Evolutionary conservation across 2,888 invertebrate species (phyloP).

Genomic region (Conomelus anceps): DNA sequence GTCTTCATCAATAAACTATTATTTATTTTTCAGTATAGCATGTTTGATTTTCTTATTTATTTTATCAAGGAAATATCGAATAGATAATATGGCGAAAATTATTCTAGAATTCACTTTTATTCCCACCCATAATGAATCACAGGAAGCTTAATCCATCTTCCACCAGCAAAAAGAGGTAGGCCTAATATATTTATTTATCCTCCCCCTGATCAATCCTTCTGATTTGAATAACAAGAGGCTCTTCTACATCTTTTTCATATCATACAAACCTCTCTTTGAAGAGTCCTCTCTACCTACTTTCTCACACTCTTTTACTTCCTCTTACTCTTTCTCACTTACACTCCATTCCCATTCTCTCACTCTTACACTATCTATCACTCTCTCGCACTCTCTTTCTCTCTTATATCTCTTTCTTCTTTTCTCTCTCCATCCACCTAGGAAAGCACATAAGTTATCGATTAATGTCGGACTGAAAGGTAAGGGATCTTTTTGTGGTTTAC

Average conservation of each 20-base stretch:
- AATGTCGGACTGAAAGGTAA: background rate
- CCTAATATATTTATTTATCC: too few species aligned
- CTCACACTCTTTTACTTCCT: background rate
- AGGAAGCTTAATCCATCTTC: background rate
- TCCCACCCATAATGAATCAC: too few species aligned
- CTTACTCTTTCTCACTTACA: background rate
- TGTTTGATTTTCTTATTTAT: too few species aligned
- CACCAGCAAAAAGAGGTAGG: background rate
- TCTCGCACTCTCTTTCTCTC: too few species aligned
- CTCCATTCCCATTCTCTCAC: background rate
- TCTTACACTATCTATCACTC: background rate
- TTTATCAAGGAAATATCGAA: too few species aligned
- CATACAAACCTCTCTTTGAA: too few species aligned
- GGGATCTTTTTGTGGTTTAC: background rate
- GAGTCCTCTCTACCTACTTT: too few species aligned
- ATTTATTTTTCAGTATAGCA: too few species aligned
- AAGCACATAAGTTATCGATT: background rate
- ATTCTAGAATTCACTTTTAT: too few species aligned
- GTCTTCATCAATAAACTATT: too few species aligned
- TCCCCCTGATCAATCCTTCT: background rate
- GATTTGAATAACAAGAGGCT: background rate
- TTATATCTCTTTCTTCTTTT: background rate
- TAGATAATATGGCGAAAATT: too few species aligned
- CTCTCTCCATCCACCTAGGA: background rate
- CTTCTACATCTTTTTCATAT: background rate